These are phyloP conservation scores for Zaprionus gabonicus DNA, from an alignment of 1,140 invertebrate genomes.

Conservation along the genomic window DNA sequence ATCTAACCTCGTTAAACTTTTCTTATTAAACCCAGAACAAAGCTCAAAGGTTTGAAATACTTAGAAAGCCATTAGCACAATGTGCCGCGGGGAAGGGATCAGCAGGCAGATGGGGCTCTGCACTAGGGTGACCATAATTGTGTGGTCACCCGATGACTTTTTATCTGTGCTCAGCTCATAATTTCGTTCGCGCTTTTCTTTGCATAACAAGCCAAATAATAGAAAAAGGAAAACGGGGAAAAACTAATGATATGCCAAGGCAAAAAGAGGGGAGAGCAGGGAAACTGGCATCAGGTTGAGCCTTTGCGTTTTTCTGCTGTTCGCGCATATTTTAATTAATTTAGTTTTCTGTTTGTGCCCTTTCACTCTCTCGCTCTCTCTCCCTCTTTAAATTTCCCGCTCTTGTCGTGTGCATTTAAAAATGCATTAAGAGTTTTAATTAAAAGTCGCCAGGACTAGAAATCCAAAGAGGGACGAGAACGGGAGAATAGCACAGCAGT, in stretches of 20 bases:
- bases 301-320: conserved; percentile 17
- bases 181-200: conserved; percentile 37
- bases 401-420: conserved; percentile 55
- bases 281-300: conserved; percentile 1
- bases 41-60: conserved; percentile 59
- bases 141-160: conserved; percentile 74
- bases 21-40: conserved; percentile 2
- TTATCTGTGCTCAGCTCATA: conserved; percentile 51
- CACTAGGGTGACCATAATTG: conserved; percentile 55
- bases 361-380: background rate
- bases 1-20: background rate
- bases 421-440: conserved; percentile 78
- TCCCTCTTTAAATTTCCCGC: conserved; percentile 31
- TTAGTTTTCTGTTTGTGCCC: conserved; percentile 39
- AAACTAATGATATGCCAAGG: conserved; percentile 37
- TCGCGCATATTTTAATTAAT: conserved; percentile 46
- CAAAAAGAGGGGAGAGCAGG: background rate
- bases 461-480: background rate
- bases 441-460: conserved; percentile 53
- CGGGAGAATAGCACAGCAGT: conserved; percentile 19
- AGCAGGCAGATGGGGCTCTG: conserved; percentile 37
- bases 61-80: conserved; percentile 67
- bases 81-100: conserved; percentile 18
- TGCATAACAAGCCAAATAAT: conserved; percentile 13
- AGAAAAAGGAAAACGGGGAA: background rate